A percentile compares a stretch with the other conserved stretches of the same genome.
phyloP scores from a whole-genome alignment of 2,113 vertebrate genomes.

The Trachemys scripta region DNA sequence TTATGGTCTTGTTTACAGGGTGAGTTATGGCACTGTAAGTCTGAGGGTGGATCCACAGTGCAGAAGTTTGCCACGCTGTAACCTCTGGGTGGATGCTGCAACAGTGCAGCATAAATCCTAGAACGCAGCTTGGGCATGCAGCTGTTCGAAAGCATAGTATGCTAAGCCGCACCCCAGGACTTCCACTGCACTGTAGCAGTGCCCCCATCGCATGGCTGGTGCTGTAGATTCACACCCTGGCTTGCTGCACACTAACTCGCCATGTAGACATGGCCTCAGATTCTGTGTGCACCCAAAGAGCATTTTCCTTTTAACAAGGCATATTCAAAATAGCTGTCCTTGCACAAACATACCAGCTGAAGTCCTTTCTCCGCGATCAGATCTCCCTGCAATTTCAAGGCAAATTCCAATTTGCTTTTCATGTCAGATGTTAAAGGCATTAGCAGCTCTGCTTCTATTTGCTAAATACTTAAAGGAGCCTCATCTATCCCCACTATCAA shows the following conservation, averaged over 20 bases:
- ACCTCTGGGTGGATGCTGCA: neutral
- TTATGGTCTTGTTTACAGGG: neutral
- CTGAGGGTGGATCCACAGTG: neutral
- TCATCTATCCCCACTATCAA: neutral
- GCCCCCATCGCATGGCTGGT: neutral
- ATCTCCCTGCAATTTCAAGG: neutral
- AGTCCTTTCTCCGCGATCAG: neutral
- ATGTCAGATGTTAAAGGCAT: neutral
- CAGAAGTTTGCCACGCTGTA: neutral
- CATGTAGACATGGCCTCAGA: neutral
- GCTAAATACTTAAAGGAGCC: neutral
- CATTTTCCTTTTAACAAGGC: neutral
- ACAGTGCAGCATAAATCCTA: neutral
- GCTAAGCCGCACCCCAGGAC: neutral
- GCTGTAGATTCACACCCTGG: neutral
- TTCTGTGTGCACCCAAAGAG: neutral
- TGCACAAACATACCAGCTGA: neutral
- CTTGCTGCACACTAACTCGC: neutral
- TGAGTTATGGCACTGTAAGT: neutral
- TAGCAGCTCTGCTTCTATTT: neutral
- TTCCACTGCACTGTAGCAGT: neutral
- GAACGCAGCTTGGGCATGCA: neutral
- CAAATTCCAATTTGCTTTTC: neutral
- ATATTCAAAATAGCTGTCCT: neutral
- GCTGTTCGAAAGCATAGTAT: neutral